Evolutionary conservation across 2,888 invertebrate species (phyloP), one percentile per base, ranked within the genome.

Genomic region (Sycophila texana): DNA sequence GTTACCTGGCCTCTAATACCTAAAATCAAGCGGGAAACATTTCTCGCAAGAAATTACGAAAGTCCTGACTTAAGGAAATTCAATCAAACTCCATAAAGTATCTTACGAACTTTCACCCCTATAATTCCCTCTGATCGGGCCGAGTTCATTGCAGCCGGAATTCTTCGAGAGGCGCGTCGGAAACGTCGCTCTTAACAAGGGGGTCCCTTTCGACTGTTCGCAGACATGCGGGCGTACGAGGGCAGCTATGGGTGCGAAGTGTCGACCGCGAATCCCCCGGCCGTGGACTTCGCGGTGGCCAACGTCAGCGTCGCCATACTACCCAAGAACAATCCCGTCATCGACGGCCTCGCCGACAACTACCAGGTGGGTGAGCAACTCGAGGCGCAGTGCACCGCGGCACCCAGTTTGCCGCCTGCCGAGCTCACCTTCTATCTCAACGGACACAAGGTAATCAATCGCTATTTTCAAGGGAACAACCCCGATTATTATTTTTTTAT

Each of bases 221-320:
- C 70, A 81, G 77, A 79, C 57, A 79, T 66, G 63, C 58, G 49
- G 16, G 51, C 73, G 22, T 80, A 75, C 72, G 85, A 86, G 60
- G 90, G 90, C 30, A 82, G 85, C 16, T 90, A 90, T 80, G 84
- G 82, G 22, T 90, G 90, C 83, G 90, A 90, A 82, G 89, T 90
- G 75, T 86, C 88, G 51, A 85, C 86, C 22, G 90, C 90, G 78
- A 83, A 81, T 13, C 88, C 89, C 18, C 89, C 89, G 80, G 82
- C 83, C 65, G 87, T 87, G n/a, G 86, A 84, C 70, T 88, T 85
- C 80, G 86, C 83, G 12, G 83, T 83, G 75, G 88, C 88, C 61
- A 89, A 89, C 82, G 87, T 90, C 85, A 89, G 85, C 82, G 88
- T 89, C 16, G 90, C 89, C 16, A 86, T 89, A 18, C 77, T 86